Evolutionary conservation across 2,113 vertebrate species (phyloP), one percentile per base, ranked within the genome.

Genomic region (Montifringilla adamsi): DNA sequence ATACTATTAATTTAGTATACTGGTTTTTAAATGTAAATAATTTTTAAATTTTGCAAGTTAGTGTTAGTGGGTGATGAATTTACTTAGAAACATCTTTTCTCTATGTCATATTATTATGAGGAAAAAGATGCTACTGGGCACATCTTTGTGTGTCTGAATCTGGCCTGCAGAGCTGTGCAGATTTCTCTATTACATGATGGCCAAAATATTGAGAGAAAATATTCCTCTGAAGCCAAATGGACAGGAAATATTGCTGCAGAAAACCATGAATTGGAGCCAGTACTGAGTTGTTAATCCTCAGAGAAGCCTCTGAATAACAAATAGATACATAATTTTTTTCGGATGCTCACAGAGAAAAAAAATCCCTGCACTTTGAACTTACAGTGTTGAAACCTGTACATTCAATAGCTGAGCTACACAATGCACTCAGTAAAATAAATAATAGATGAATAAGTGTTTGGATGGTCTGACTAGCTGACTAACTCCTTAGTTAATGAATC

Each of bases 361-460:
- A 27, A 0, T 13, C 39, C 6, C 56, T 58, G 60, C 33, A 28
- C n/a, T 94, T 82, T 70, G 60, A 88, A 88, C 73, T 88, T 94
- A 67, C 0, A 6, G 20, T 52, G 44, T 77, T 86, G 70, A 92
- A 95, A 83, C 15, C 39, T 87, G 30, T 59, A 37, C 13, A 41
- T 85, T 75, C 52, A 30, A 53, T 82, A 93, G 46, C 30, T 80
- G 46, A 90, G 50, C 69, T 64, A 79, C 58, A 37, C 49, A 87
- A 53, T 33, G 13, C 37, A 89, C 30, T 76, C 55, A 91, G 50
- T 78, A 91, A 95, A 74, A 94, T 46, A 95, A 96, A 94, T 66
- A 92, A 95, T 44, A 95, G 94, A 96, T 73, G 41, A 94, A 77
- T 60, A 39, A 91, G 22, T 43, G 28, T 90, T 94, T 94, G 22